These are phyloP conservation scores for Drosophila eohydei DNA, from an alignment of 2,888 invertebrate genomes.

Conservation along the genomic window DNA sequence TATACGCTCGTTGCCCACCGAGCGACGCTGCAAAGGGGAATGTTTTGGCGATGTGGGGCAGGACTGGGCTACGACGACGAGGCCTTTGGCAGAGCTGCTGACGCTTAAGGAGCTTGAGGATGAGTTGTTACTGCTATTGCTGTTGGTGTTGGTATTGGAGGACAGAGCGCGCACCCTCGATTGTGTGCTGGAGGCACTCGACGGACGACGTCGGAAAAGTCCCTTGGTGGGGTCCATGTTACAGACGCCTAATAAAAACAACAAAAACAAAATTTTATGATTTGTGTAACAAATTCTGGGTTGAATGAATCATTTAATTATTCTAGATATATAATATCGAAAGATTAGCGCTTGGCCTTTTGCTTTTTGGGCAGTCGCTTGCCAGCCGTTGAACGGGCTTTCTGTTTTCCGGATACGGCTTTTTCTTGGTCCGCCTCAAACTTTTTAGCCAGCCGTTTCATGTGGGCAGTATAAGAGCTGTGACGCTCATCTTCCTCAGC, in stretches of 20 bases:
- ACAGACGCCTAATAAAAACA: slow-evolving; percentile 80
- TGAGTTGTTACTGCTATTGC: slow-evolving; percentile 11
- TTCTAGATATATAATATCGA: not conserved
- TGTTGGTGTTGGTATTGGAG: slow-evolving; percentile 55
- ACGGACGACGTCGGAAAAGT: slow-evolving; percentile 84
- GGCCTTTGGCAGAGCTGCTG: slow-evolving; percentile 38
- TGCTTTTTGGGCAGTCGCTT: slow-evolving; percentile 18
- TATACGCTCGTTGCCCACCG: slow-evolving; percentile 81
- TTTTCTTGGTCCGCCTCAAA: slow-evolving; percentile 13
- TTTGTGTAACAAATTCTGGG: not conserved
- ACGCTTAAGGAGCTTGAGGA: slow-evolving; percentile 62
- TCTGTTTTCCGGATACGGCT: not conserved
- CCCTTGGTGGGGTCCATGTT: slow-evolving; percentile 84
- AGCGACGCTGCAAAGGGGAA: slow-evolving; percentile 82
- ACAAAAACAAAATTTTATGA: slow-evolving; percentile 1
- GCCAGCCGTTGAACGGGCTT: not conserved
- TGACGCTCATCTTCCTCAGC: not conserved
- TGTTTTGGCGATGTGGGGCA: slow-evolving; percentile 85
- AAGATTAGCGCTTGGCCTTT: slow-evolving; percentile 26
- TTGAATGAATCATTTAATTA: slow-evolving; percentile 24
- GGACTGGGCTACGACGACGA: slow-evolving; percentile 75
- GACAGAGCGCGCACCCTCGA: slow-evolving; percentile 81
- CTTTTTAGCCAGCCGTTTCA: slow-evolving; percentile 18
- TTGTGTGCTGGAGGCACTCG: slow-evolving; percentile 80
- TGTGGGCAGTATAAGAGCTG: slow-evolving; percentile 3